Conservation (phyloP, 2,113 vertebrate genomes). For the Parotia lawesii region DNA sequence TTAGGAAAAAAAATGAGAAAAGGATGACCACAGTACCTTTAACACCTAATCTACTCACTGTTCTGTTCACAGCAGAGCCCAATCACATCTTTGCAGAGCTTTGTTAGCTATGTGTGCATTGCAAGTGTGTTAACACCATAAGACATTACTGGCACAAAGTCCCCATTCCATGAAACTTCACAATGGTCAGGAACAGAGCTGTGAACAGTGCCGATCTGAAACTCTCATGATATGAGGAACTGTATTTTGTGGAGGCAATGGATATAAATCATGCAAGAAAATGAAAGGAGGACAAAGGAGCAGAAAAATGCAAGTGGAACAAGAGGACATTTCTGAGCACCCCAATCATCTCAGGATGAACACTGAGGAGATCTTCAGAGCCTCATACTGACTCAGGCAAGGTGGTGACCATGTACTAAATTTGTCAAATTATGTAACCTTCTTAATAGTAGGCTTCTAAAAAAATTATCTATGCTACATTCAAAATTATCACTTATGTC, state of each 20-base stretch:
- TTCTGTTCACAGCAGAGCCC: not conserved
- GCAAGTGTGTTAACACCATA: rapidly evolving
- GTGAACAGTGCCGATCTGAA: not conserved
- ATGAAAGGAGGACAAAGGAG: not conserved
- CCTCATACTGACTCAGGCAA: not conserved
- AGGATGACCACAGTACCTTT: not conserved
- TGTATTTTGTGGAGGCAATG: not conserved
- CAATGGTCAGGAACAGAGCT: not conserved
- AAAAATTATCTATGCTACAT: not conserved
- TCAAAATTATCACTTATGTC: not conserved
- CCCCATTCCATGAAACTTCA: not conserved
- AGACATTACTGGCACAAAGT: not conserved
- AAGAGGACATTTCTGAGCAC: not conserved
- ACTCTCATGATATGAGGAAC: not conserved
- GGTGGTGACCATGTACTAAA: not conserved
- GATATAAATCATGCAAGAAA: not conserved
- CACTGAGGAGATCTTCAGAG: not conserved
- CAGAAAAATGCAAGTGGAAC: not conserved
- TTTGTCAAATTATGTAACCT: not conserved
- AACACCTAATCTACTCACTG: not conserved
- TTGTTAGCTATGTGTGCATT: rapidly evolving
- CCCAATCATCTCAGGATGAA: not conserved
- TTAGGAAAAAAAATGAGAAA: not conserved
- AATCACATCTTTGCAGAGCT: not conserved
- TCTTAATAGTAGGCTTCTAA: not conserved